Base-by-base conservation (phyloP, 2,113 vertebrate genomes). In the Sinocyclocheilus maitianheensis region DNA sequence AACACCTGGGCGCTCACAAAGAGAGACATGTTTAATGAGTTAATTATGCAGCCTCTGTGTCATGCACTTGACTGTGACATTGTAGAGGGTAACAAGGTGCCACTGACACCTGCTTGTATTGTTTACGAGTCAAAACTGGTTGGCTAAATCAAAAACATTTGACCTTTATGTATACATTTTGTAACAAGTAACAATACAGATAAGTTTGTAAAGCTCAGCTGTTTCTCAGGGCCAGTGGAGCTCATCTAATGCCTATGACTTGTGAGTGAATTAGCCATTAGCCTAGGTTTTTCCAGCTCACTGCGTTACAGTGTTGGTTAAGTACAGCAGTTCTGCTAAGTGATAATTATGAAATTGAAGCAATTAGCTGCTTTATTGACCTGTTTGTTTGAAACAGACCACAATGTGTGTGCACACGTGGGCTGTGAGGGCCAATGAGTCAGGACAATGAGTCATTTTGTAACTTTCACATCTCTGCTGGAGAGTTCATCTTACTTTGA, bases 361-460 rank as follows among this genome's bases (percentile, higher is more conserved):
- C 62, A 84, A 82, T 89, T 85, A 87, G 14, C 76, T 48, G 63
- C 30, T 43, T 34, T 46, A 87, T 77, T 84, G 83, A 87, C 83
- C 46, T 37, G 69, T 43, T 84, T 67, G 40, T 43, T n/a, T 48
- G 48, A 60, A 58, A 62, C 53, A 24, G 24, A 22, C 11, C 43
- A 1, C 40, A 43, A 7, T 43, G 1, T 43, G 43, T 8, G 20
- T 18, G 11, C 53, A 58, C 37, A 48, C 8, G 20, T 83, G 86
- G 18, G 62, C 34, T 60, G 60, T 26, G 24, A 55, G 18, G 30
- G 30, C 13, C 20, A 69, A 80, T 65, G 34, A 43, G 55, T 72
- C 34, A 43, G 58, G 9, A 62, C 3, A 1, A 80, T 43, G 3
- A 62, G 37, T 80, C 6, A 80, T 80, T 40, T 62, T 7, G 16